phyloP scores from a whole-genome alignment of 2,797 vertebrate genomes.

The Stomatorhinus walkeri region DNA sequence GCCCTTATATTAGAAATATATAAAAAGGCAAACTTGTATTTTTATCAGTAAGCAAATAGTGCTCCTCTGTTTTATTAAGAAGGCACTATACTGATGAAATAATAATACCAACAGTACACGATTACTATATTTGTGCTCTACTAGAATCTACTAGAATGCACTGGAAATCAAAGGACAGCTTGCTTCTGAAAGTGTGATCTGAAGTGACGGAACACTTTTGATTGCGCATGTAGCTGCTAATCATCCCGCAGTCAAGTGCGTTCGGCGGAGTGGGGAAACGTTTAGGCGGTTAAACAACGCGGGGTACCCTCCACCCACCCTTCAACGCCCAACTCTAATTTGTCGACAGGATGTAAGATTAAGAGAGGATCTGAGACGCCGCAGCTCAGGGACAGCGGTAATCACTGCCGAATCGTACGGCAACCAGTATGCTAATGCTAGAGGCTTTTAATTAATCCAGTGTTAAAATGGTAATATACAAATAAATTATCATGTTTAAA shows the following conservation, averaged over 20 bases:
- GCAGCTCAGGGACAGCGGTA: slow-evolving; percentile 30
- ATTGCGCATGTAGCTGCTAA: background rate
- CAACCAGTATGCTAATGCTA: slow-evolving; percentile 50
- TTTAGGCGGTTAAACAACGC: background rate
- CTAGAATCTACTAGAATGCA: background rate
- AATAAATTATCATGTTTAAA: slow-evolving; percentile 57
- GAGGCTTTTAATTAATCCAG: slow-evolving; percentile 55
- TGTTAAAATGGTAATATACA: slow-evolving; percentile 50
- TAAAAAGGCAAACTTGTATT: background rate
- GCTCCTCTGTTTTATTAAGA: background rate
- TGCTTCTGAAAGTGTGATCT: background rate
- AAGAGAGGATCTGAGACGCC: slow-evolving; percentile 36
- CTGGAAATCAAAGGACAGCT: background rate
- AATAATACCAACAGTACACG: background rate
- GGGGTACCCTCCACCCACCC: background rate
- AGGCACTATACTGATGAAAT: background rate
- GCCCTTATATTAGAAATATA: background rate
- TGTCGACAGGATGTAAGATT: slow-evolving; percentile 32
- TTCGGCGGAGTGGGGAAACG: background rate
- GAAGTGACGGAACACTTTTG: background rate
- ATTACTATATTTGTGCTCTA: background rate
- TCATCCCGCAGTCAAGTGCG: background rate
- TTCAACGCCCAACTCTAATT: background rate
- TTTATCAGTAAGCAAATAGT: background rate
- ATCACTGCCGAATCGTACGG: slow-evolving; percentile 36